Conservation (phyloP, 2,888 invertebrate species). For the Ryuthela nishihirai region DNA sequence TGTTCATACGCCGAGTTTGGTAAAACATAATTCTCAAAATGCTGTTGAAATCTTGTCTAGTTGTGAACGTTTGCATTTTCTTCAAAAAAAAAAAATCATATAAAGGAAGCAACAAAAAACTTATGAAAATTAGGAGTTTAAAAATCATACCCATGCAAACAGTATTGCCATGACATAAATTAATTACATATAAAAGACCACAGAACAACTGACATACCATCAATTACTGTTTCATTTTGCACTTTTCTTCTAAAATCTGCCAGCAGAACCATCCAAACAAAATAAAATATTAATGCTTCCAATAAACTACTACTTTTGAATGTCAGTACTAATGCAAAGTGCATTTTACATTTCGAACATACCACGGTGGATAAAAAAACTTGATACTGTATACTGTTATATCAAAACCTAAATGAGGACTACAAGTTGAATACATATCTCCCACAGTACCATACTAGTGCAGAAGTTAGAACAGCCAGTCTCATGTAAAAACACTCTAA, state of each 20-base stretch:
- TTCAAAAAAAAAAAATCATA: too few relatives aligned
- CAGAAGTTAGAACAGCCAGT: constrained; percentile 18
- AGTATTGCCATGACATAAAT: constrained; percentile 10
- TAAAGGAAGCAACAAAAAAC: too few relatives aligned
- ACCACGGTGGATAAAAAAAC: not conserved
- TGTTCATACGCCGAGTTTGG: constrained; percentile 4
- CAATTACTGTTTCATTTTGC: not conserved
- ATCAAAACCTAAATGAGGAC: not conserved
- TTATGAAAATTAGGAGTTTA: not conserved
- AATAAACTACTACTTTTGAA: too few relatives aligned
- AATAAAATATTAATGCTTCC: too few relatives aligned
- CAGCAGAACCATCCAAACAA: constrained; percentile 17
- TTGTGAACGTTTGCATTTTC: too few relatives aligned
- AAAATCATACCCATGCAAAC: constrained; percentile 10
- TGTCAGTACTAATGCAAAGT: not conserved
- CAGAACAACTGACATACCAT: constrained; percentile 12
- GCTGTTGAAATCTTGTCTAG: too few relatives aligned
- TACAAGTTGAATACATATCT: constrained; percentile 8
- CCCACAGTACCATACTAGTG: constrained; percentile 13
- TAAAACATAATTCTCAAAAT: constrained; percentile 7
- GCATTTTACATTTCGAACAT: constrained; percentile 1
- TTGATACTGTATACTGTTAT: constrained; percentile 1
- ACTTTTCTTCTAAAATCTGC: constrained; percentile 17
- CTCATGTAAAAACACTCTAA: constrained; percentile 28
- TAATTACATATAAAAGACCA: constrained; percentile 18